Conservation (phyloP, 2,113 vertebrate species). For the Psammodynastes pulverulentus region DNA sequence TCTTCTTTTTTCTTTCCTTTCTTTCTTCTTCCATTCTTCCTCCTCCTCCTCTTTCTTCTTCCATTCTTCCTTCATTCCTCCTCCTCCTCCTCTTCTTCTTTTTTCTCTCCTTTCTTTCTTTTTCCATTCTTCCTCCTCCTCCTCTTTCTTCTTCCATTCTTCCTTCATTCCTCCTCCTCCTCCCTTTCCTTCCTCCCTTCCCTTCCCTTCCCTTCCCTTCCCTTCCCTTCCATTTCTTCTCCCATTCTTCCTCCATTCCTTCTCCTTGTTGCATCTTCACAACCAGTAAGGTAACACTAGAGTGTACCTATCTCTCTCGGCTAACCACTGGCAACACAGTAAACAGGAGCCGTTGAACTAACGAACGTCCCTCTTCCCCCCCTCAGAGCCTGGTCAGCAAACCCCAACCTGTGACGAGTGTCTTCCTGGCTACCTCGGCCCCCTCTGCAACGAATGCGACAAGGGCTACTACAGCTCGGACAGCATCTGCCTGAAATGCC, state of each 20-base stretch:
- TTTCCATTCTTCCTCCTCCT: too few species aligned
- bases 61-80: too few species aligned
- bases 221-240: too few species aligned
- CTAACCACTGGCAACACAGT: not conserved
- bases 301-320: not conserved
- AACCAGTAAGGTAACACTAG: not conserved
- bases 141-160: too few species aligned
- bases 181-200: not conserved
- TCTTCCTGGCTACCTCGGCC: slow-evolving; percentile 72
- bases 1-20: too few species aligned
- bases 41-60: too few species aligned
- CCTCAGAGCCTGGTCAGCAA: slow-evolving; percentile 68
- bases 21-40: too few species aligned
- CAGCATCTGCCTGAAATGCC: slow-evolving; percentile 77
- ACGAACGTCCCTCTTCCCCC: not conserved
- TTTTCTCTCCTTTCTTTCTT: too few species aligned
- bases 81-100: too few species aligned
- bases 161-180: too few species aligned
- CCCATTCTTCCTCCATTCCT: too few species aligned
- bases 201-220: too few species aligned
- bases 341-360: not conserved
- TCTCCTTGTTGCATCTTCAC: not conserved
- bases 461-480: slow-evolving; percentile 80
- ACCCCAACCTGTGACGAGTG: slow-evolving; percentile 78
- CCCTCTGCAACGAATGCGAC: slow-evolving; percentile 77